Percentiles rank a stretch among this genome's conserved stretches.
Evolutionary conservation across 2,113 vertebrate genomes (phyloP).

Genomic region (Ptyas mucosa): DNA sequence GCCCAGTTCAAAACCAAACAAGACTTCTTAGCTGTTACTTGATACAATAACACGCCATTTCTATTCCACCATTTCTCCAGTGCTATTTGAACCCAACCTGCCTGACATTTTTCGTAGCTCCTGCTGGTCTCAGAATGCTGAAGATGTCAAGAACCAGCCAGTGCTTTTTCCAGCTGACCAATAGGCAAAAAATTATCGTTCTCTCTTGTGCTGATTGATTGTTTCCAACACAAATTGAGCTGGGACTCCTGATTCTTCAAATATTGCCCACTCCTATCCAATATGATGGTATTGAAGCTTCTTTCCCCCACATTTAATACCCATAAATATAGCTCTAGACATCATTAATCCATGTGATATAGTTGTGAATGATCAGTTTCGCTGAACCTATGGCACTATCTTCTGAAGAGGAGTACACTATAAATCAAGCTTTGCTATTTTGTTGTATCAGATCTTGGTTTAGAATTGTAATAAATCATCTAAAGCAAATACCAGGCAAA

Average conservation of each 20-base stretch:
- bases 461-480: background rate
- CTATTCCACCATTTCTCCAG: background rate
- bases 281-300: background rate
- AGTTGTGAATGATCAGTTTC: background rate
- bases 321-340: background rate
- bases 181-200: background rate
- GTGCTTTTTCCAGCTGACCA: background rate
- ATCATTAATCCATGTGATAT: background rate
- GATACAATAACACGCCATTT: background rate
- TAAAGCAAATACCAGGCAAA: background rate
- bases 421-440: background rate
- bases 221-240: background rate
- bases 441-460: background rate
- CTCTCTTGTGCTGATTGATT: background rate
- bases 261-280: background rate
- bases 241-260: background rate
- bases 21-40: background rate
- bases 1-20: background rate
- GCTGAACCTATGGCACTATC: background rate
- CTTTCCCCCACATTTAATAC: background rate
- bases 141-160: background rate
- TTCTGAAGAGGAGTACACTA: background rate
- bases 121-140: background rate
- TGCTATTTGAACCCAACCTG: background rate
- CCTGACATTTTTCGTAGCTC: background rate